Conservation (phyloP, 2,113 vertebrate genomes). For the Sturnira hondurensis region DNA sequence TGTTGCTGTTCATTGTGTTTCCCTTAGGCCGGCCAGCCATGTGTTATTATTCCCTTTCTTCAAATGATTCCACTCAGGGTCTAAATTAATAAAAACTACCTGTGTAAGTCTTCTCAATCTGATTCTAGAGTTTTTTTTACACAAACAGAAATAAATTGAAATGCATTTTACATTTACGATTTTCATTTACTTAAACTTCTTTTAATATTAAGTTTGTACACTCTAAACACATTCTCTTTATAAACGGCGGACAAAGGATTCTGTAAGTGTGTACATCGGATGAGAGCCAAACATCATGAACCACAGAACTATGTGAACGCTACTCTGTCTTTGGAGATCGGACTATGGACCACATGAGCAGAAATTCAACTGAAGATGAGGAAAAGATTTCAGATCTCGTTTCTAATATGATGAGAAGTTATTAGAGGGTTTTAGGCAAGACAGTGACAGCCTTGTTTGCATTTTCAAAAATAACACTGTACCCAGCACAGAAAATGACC, state of each 20-base stretch:
- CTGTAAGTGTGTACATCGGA: background rate
- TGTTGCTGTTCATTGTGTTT: background rate
- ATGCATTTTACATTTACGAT: background rate
- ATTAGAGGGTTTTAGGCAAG: background rate
- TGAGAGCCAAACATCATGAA: background rate
- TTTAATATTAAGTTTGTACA: background rate
- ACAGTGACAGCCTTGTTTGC: background rate
- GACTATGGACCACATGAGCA: background rate
- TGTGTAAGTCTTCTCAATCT: background rate
- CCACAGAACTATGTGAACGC: background rate
- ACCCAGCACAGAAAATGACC: background rate
- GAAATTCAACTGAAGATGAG: background rate
- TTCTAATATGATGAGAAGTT: background rate
- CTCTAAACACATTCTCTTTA: background rate
- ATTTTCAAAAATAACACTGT: background rate
- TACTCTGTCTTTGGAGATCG: background rate
- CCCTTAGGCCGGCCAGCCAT: background rate
- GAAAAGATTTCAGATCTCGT: background rate
- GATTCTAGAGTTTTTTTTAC: background rate
- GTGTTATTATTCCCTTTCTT: background rate
- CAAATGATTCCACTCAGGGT: background rate
- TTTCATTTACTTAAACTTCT: background rate
- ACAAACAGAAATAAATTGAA: background rate
- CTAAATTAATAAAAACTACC: slow-evolving; percentile 33
- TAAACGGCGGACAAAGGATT: background rate